Conservation (phyloP, 2,113 vertebrate species). For the Phocoena phocoena region DNA sequence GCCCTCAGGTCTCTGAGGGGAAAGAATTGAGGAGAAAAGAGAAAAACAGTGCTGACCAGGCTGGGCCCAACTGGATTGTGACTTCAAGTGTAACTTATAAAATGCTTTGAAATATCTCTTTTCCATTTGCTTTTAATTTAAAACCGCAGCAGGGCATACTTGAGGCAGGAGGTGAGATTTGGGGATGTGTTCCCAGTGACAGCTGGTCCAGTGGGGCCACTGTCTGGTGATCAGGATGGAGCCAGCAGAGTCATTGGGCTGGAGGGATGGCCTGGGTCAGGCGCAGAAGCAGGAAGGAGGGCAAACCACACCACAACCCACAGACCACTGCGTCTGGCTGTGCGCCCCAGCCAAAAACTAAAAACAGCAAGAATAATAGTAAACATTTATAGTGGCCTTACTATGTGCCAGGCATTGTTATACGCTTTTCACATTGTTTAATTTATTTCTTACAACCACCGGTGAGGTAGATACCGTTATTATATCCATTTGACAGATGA, state of each 20-base stretch:
- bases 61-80: not conserved
- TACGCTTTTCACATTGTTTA: not conserved
- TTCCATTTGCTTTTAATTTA: not conserved
- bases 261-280: not conserved
- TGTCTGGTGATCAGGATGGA: not conserved
- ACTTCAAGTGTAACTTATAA: not conserved
- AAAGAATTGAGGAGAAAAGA: not conserved
- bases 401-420: not conserved
- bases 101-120: not conserved
- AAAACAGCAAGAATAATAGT: not conserved
- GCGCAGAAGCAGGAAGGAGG: not conserved
- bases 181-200: not conserved
- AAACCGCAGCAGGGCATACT: not conserved
- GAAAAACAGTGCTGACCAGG: not conserved
- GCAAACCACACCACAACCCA: too few species aligned
- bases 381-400: not conserved
- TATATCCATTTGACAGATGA: not conserved
- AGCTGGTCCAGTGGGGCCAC: not conserved
- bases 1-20: not conserved
- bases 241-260: not conserved
- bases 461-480: not conserved
- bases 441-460: not conserved
- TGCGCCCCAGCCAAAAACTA: not conserved
- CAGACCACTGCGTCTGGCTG: accelerated
- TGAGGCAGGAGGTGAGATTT: not conserved